phyloP scores from a whole-genome alignment of 2,888 invertebrate species.

The Prosapia bicincta region DNA sequence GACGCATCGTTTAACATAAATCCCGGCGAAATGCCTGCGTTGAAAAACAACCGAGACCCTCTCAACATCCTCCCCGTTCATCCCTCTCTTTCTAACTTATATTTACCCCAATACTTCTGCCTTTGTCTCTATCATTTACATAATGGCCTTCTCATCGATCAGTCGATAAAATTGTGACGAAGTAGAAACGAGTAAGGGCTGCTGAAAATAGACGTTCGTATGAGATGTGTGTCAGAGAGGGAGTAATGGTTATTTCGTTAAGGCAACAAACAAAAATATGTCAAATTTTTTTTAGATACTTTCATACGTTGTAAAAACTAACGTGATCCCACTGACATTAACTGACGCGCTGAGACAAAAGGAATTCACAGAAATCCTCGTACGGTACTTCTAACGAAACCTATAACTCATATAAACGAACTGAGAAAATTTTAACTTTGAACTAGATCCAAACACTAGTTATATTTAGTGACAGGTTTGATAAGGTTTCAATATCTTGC shows the following conservation, averaged over 20 bases:
- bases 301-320: no score
- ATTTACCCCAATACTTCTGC: not conserved
- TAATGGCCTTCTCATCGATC: conserved; percentile 37
- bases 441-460: no score
- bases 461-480: no score
- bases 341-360: no score
- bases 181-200: conserved; percentile 18
- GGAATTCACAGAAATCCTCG: no score
- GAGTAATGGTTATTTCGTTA: not conserved
- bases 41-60: not conserved
- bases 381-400: no score
- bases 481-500: no score
- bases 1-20: not conserved
- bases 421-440: no score
- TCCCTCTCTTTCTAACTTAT: not conserved
- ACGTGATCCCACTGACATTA: no score
- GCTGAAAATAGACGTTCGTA: not conserved
- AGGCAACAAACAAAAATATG: not conserved
- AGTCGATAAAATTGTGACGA: conserved; percentile 36
- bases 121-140: conserved; percentile 33
- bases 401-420: no score
- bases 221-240: not conserved
- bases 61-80: not conserved
- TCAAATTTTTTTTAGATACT: not conserved
- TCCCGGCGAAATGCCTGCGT: not conserved